Base-by-base conservation (phyloP, 2,888 invertebrate species). In the Trichopoda pennipes region DNA sequence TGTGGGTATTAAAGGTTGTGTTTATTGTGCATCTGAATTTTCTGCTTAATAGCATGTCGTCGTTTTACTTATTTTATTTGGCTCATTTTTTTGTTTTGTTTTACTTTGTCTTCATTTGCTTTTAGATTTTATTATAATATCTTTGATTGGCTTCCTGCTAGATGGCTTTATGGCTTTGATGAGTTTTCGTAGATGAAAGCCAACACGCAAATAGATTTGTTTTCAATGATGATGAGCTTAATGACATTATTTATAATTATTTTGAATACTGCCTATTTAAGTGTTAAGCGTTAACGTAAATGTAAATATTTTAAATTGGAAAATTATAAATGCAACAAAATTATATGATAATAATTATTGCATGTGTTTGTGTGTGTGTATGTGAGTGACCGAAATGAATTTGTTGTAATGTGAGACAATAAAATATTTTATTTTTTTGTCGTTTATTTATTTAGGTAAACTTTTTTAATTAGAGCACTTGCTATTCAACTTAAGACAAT, bases 211-310 rank as follows among this genome's bases (percentile, higher is more conserved):
- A 69, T 69, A 70, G 49, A 64, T 60, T 66, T 49, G 63, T 74
- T 63, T 69, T 64, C 35, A 64, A 28, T 81, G 35, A 51, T 74
- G 77, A 78, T 78, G 78, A 66, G 64, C 78, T 82, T 70, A 82
- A 75, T 78, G 78, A 78, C 81, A 78, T 78, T 69, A 74, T 82
- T 78, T 81, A 58, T 58, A 74, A 70, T 78, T 70, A 78, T 66
- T 78, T 81, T 70, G 42, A 51, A 70, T 55, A 49, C 44, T 44
- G 38, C 51, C 42, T 49, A 56, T 55, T 55, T 32, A 35, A 61
- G 42, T 69, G 60, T 10, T 51, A 69, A 55, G 60, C 47, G 53
- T 76, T 44, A 8, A 19, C 2, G 42, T 8, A 75, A 66, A 47
- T 61, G 61, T 56, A 49, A 64, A 56, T 42, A 58, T 38, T 75